phyloP scores from a whole-genome alignment of 2,888 invertebrate species.

The Buathra laborator region DNA sequence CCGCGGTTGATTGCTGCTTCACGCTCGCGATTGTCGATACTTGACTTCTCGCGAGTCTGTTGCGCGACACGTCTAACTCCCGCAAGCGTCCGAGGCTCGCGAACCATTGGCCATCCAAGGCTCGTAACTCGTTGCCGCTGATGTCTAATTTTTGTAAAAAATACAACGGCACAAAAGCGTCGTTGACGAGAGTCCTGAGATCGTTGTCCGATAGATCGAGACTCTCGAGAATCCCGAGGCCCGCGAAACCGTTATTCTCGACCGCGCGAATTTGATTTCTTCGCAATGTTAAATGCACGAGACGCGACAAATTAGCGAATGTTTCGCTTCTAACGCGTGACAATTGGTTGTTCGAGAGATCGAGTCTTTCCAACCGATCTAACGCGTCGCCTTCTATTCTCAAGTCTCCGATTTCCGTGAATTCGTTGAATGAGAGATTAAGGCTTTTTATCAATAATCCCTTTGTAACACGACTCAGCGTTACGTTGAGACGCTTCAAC shows the following conservation, averaged over 20 bases:
- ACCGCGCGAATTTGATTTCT: slow-evolving; percentile 89
- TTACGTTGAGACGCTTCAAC: slow-evolving; percentile 76
- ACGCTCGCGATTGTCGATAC: background rate
- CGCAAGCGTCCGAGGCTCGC: slow-evolving; percentile 88
- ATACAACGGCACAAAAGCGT: slow-evolving; percentile 87
- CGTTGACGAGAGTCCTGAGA: slow-evolving; percentile 87
- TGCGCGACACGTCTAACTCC: slow-evolving; percentile 91
- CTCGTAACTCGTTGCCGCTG: slow-evolving; percentile 89
- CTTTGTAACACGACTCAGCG: slow-evolving; percentile 72
- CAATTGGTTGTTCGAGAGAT: slow-evolving; percentile 88
- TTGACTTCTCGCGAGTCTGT: slow-evolving; percentile 85
- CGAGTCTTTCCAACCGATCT: slow-evolving; percentile 86
- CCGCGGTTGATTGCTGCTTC: background rate
- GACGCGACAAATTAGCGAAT: slow-evolving; percentile 87
- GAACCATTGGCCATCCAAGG: slow-evolving; percentile 89
- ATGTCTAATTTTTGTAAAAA: slow-evolving; percentile 90
- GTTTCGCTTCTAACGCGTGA: slow-evolving; percentile 86
- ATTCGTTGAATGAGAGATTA: slow-evolving; percentile 79
- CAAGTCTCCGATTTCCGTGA: slow-evolving; percentile 73
- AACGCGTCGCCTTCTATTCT: slow-evolving; percentile 65
- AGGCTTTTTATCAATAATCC: slow-evolving; percentile 68
- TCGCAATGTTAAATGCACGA: slow-evolving; percentile 90
- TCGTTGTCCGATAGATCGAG: slow-evolving; percentile 91
- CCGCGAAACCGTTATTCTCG: slow-evolving; percentile 87
- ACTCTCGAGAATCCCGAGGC: slow-evolving; percentile 88